Base-by-base conservation (phyloP, 2,888 invertebrate species). In the Ennomos quercinarius region DNA sequence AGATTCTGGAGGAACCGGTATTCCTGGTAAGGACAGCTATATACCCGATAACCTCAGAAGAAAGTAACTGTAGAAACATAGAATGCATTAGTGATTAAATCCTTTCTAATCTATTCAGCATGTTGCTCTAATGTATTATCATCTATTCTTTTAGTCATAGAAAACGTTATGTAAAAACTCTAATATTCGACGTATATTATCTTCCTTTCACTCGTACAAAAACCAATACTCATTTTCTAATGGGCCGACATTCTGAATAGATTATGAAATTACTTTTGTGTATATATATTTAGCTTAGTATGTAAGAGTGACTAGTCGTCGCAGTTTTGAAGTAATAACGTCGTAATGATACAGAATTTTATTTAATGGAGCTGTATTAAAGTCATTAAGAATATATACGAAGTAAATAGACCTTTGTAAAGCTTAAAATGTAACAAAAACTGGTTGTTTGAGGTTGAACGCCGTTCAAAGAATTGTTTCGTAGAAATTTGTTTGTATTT, bases 1-100 rank as follows among this genome's bases (percentile, higher is more conserved):
- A 34, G 97, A 98, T 86, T 95, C 97, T 1, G 96, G 95, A 71
- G 97, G 97, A 54, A 95, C 96, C 27, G 97, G 97, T 10, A 94
- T 96, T 67, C 94, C 95, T 36, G 96, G 96, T 45, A 95, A 94
- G 70, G 97, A 97, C 80, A 96, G 96, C 84, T 97, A 97, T 81
- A 94, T 95, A 83, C 96, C 96, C 48, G 96, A 96, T 78, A 95
- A 94, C 74, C 87, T 93, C 49, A 91, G 81, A 68, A 86, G 84
- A 72, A 89, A 90, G 67, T 89, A 87, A 77, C 37, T 9, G 41
- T 61, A 57, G 35, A 41, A 51, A 46, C 56, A 38, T 44, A 55
- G 6, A 27, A 27, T 27, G 27, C 49, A 65, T 56, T 66, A 67
- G 64, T 64, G 63, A 57, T 65, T 38, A 62, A 66, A 44, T 60